Evolutionary conservation across 2,888 invertebrate species (phyloP), one percentile per base, ranked within the genome.

Genomic region (Chymomyza procnemis): DNA sequence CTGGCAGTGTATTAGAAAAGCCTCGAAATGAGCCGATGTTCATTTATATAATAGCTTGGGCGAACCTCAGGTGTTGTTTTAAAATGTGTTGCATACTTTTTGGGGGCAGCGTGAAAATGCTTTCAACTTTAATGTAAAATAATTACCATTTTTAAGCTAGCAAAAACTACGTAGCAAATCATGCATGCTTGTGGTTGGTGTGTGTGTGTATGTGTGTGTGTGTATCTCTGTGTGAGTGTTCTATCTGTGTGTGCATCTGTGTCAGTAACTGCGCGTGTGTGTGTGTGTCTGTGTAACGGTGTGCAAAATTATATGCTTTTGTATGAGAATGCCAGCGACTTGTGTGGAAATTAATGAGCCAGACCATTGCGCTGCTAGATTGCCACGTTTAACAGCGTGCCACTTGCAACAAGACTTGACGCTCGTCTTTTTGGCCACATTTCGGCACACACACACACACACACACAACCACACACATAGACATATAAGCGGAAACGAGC

Each of bases 291-390:
- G 61, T 34, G 26, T 58, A 52, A 52, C 58, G 62, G 30, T 48
- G 56, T 55, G 69, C 57, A 26, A 55, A 71, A 71, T 61, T 71
- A 41, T 41, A 12, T 61, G 72, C 61, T 64, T 62, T 56, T 67
- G 65, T 75, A 66, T 61, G 48, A 50, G 4, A 1, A 16, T 2
- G 48, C 48, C 48, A 16, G 68, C 65, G 71, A 71, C 72, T 75
- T 75, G 68, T 69, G 75, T 75, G 66, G 65, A 75, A 71, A 78
- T 76, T 79, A 78, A 78, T 78, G 77, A 76, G 77, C 72, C 75
- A 70, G 70, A 60, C 73, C 79, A 69, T 79, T 78, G 73, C 69
- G 65, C 69, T 63, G 65, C 62, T 73, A 65, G 74, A 55, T 73
- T 65, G 73, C 73, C 69, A 46, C 56, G 46, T 54, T 54, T 21